phyloP scores from a whole-genome alignment of 2,113 vertebrate species.

The Anarhynchus alexandrinus region DNA sequence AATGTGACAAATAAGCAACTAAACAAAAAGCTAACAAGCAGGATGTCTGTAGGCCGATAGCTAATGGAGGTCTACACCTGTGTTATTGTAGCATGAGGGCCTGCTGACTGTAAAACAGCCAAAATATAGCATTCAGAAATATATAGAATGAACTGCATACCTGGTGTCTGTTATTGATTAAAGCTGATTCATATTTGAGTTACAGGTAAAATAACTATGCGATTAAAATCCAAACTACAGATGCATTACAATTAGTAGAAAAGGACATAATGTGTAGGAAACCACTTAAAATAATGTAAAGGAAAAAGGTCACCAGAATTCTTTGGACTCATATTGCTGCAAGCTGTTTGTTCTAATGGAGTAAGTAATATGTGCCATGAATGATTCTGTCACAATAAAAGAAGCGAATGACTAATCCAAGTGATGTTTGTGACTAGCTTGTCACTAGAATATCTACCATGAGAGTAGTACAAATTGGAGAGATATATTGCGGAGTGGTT shows the following conservation, averaged over 20 bases:
- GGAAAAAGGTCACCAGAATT: background rate
- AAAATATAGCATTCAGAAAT: background rate
- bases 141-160: background rate
- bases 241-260: background rate
- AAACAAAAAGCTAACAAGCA: background rate
- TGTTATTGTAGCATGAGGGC: background rate
- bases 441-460: background rate
- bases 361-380: background rate
- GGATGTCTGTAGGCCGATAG: background rate
- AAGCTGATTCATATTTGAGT: background rate
- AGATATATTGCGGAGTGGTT: background rate
- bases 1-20: background rate
- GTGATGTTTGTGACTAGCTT: background rate
- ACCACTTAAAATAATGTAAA: background rate
- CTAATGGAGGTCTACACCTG: background rate
- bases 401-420: background rate
- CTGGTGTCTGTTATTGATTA: background rate
- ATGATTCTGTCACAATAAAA: background rate
- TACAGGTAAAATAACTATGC: background rate
- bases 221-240: background rate
- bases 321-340: background rate
- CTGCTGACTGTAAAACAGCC: background rate
- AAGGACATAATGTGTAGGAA: background rate
- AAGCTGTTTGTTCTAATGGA: background rate
- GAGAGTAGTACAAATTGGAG: background rate